Evolutionary conservation across 2,797 vertebrate genomes (phyloP), one percentile per base, ranked within the genome.

Genomic region (Typhlichthys eigenmanni): DNA sequence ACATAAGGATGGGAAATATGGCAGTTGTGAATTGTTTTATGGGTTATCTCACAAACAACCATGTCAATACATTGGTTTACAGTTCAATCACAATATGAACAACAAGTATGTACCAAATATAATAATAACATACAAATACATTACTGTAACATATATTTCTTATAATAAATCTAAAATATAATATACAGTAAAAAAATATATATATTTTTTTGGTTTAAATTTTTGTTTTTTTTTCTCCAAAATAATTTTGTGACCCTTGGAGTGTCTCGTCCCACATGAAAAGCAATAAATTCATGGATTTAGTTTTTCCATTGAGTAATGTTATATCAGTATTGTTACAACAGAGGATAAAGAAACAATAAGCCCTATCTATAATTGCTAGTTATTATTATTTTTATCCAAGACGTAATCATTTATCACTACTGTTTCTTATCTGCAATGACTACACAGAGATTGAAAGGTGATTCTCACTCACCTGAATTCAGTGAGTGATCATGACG

Each of bases 31-130:
- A 72, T 24, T 53, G 53, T 32, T 74, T 75, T n/a, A 45, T 47
- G 53, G 47, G 48, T 34, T 65, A 60, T 38, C 13, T 45, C 45
- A 14, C 45, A 16, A 74, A 65, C n/a, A 16, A 13, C 53, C 32
- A 55, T 45, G 53, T 62, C n/a, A 56, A 62, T 80, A 83, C 73
- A 82, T 74, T 78, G 76, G 66, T 80, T 76, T 55, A 66, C 34
- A 9, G 38, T 43, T 53, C 62, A 38, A 55, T 79, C 47, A 51
- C 29, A 3, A 16, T 60, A 55, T 69, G 86, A 85, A 79, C 79
- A 86, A 88, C 83, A 72, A 64, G 57, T 69, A 55, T 58, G 58
- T 19, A 67, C 57, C 77, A 0, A 79, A 38, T 6, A 9, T 38
- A 38, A 38, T 38, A 38, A 38, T 38, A 38, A 38, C 34, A 38